Conservation (phyloP, 1,140 invertebrate genomes). For the Thalassaphorura encarpata region DNA sequence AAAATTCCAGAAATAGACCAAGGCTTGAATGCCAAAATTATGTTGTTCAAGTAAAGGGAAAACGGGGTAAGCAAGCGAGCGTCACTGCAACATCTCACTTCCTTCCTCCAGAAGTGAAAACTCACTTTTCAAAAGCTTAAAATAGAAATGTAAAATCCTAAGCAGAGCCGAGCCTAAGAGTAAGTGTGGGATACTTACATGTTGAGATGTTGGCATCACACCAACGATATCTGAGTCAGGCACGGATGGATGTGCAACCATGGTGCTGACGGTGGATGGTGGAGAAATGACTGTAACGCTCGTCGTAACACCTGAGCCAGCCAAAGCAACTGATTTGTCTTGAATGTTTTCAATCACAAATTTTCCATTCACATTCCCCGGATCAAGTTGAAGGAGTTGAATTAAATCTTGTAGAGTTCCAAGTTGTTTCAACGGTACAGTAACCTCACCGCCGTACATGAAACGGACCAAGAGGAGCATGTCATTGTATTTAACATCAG, state of each 20-base stretch:
- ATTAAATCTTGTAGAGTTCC: constrained; percentile 32
- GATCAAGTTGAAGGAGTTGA: constrained; percentile 31
- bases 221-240: constrained; percentile 1
- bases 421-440: constrained; percentile 32
- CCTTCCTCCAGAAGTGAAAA: no score
- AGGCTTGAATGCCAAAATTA: no score
- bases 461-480: constrained; percentile 31
- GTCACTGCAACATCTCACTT: no score
- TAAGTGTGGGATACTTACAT: no score
- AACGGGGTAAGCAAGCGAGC: no score
- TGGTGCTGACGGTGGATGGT: not conserved
- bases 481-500: constrained; percentile 30
- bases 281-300: constrained; percentile 19
- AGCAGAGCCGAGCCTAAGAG: no score
- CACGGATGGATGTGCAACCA: not conserved
- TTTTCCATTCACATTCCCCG: constrained; percentile 31
- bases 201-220: no score
- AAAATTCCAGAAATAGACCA: no score
- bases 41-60: no score
- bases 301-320: constrained; percentile 4
- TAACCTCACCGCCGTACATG: constrained; percentile 33
- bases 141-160: no score
- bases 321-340: constrained; percentile 14
- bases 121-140: no score
- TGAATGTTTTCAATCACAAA: constrained; percentile 33